Base-by-base conservation (phyloP, 2,797 vertebrate species). In the Rhabdophis nuchalis region DNA sequence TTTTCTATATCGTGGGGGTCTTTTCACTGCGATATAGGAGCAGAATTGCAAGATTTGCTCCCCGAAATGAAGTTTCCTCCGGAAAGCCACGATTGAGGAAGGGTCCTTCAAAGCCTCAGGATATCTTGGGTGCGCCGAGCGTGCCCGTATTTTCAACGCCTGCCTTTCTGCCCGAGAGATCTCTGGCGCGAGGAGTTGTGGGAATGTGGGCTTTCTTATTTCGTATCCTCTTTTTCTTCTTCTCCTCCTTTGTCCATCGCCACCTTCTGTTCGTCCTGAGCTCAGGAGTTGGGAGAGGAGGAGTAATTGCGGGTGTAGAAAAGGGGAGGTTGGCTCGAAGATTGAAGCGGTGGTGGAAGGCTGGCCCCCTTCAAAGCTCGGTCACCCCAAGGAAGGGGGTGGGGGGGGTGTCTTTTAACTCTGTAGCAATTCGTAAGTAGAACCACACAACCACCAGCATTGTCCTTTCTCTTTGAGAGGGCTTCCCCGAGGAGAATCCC, bases 61-160 rank as follows among this genome's bases (percentile, higher is more conserved):
- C 6, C 82, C 29, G 5, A 18, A 29, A 60, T 7, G 36, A 87
- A 23, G 87, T 56, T 64, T 57, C n/a, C 85, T 27, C 29, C 12
- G 23, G 13, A 14, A 25, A 86, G 56, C 12, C 14, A 2, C 20
- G 32, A 32, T 32, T 29, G 50, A 9, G 58, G 8, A 10, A 25
- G 32, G 23, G 13, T 46, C 41, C 7, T 57, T 13, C 5, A 23
- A 2, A 29, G 11, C 4, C 29, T 52, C 32, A 5, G 1, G 32
- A 54, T 32, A 25, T 8, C 14, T 12, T 12, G 6, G 6, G 23
- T 54, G 50, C 20, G 68, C 1, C 4, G 9, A 64, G 23, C 0
- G 1, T 8, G 3, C 4, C 0, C 0, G 10, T 23, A 5, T 36
- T 18, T 18, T 53, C 50, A 53, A 86, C 12, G 0, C 6, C 27